Base-by-base conservation (phyloP, 2,113 vertebrate genomes). In the Trogon surrucura region DNA sequence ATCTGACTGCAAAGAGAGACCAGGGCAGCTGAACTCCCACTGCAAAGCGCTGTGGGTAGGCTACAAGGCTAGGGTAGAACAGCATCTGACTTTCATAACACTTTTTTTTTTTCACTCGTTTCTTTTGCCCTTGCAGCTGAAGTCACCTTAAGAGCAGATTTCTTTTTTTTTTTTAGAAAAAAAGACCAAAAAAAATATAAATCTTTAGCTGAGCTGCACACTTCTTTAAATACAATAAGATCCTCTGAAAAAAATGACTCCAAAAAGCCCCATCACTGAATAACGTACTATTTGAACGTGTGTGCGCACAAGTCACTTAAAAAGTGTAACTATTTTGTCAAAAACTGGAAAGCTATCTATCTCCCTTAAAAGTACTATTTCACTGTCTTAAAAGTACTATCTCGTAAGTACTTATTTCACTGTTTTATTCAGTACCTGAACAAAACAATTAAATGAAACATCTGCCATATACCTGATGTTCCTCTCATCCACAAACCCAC, bases 291-390 rank as follows among this genome's bases (percentile, higher is more conserved):
- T 34, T 23, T 62, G 53, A 66, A 75, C 10, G 48, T 5, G 16
- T 1, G 2, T 12, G 18, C 0, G 3, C 13, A 50, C 26, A 20
- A 14, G 8, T 44, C 45, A 62, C 9, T 64, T 38, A 57, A 54
- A 61, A 77, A 66, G 25, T 11, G 5, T 13, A 80, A 78, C 36
- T 4, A 48, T 56, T 36, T 67, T 62, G 36, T 27, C 38, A 88
- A 62, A 48, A 78, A 66, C 0, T 18, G 8, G 26, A 67, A 71
- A 48, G 25, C 21, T 36, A 36, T 88, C 78, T 15, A 66, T 47
- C 29, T 86, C 44, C 19, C 67, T 80, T 16, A 16, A 54, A 80
- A 79, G 72, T 6, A 64, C 0, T 22, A 84, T 57, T 81, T 92
- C 10, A 16, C 18, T 41, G 41, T 81, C 88, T 72, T 38, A 66